Percentiles rank a stretch among this genome's conserved stretches.
Conservation (phyloP, 2,888 invertebrate genomes). For the Pyrrhia umbra region DNA sequence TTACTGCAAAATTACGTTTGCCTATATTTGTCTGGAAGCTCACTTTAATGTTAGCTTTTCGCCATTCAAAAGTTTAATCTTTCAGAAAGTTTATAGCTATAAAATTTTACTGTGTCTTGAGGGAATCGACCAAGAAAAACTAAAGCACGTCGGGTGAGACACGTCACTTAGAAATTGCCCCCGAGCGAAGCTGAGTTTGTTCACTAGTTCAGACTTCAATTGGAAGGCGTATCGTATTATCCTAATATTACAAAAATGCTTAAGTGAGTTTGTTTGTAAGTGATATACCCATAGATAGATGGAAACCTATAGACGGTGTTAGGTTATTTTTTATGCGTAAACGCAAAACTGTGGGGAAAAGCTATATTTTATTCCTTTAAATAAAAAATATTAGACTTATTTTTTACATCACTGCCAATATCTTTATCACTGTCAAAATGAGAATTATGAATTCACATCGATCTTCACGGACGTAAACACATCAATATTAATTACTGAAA, state of each 20-base stretch:
- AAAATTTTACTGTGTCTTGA: conserved; percentile 59
- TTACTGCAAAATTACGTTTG: conserved; percentile 27
- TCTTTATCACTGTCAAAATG: too few relatives aligned
- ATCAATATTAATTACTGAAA: background rate
- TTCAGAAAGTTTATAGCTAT: conserved; percentile 61
- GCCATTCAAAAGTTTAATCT: conserved; percentile 58
- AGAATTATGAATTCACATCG: too few relatives aligned
- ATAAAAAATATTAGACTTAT: background rate
- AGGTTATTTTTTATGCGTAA: too few relatives aligned
- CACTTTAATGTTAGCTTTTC: conserved; percentile 50
- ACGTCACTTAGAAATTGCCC: conserved; percentile 51
- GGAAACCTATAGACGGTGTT: too few relatives aligned
- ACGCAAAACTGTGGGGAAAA: too few relatives aligned
- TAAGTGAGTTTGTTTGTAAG: too few relatives aligned
- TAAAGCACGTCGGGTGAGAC: conserved; percentile 51
- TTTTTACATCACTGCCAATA: background rate
- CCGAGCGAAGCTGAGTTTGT: conserved; percentile 36
- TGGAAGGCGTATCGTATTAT: background rate
- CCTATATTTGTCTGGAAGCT: conserved; percentile 34
- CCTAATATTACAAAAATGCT: too few relatives aligned
- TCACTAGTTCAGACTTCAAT: conserved; percentile 30
- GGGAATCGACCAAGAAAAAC: conserved; percentile 54
- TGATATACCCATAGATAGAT: too few relatives aligned
- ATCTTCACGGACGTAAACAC: background rate
- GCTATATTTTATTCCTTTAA: conserved; percentile 2